Evolutionary conservation across 2,888 invertebrate genomes (phyloP).

Genomic region (Melinopterus prodromus): DNA sequence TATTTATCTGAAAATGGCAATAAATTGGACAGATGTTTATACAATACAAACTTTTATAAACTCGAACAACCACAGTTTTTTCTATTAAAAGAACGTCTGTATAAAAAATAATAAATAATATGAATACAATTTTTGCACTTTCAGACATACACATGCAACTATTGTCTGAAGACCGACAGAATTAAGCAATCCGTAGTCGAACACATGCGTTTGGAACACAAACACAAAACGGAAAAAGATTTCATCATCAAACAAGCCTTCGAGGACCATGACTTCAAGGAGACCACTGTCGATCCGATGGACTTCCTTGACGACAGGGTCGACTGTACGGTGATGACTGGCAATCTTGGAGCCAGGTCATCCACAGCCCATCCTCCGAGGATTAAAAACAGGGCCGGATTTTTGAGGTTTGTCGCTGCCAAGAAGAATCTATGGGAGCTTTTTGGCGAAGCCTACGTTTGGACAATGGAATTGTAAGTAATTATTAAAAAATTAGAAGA

Average conservation of each 20-base stretch:
- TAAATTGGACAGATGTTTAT: too few species aligned
- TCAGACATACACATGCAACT: conserved; percentile 53
- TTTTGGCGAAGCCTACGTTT: conserved; percentile 45
- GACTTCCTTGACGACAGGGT: not conserved
- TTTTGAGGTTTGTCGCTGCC: not conserved
- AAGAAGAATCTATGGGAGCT: conserved; percentile 16
- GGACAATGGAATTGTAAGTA: conserved; percentile 55
- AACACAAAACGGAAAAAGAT: conserved; percentile 41
- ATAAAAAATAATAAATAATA: too few species aligned
- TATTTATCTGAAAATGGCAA: too few species aligned
- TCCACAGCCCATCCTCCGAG: not conserved
- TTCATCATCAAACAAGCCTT: conserved; percentile 33
- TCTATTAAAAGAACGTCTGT: too few species aligned
- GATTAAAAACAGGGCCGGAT: not conserved
- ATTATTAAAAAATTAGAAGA: conserved; percentile 12
- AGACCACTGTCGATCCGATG: conserved; percentile 18
- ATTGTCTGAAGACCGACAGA: conserved; percentile 48
- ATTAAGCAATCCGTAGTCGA: conserved; percentile 46
- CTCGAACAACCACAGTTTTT: too few species aligned
- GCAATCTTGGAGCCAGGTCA: not conserved
- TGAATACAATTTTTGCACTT: conserved; percentile 30
- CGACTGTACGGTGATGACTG: not conserved
- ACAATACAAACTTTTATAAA: too few species aligned
- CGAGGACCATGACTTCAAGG: conserved; percentile 29
- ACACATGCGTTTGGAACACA: conserved; percentile 45